phyloP scores from a whole-genome alignment of 2,113 vertebrate genomes.

The Tapirus terrestris region DNA sequence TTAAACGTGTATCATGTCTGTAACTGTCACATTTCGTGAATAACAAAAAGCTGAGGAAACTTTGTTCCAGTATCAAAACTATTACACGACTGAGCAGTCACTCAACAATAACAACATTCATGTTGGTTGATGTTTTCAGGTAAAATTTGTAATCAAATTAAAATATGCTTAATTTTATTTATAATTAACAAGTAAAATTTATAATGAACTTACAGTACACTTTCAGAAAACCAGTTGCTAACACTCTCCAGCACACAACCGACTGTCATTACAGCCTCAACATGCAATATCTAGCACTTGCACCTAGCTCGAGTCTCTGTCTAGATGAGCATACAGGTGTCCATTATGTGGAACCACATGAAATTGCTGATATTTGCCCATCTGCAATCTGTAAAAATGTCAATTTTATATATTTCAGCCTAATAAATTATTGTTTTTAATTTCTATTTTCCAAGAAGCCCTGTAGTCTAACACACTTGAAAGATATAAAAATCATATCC shows the following conservation, averaged over 20 bases:
- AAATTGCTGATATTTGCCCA: constrained; percentile 11
- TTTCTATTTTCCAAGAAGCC: constrained; percentile 11
- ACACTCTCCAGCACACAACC: neutral
- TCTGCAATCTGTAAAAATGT: neutral
- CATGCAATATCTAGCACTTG: neutral
- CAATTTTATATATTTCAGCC: neutral
- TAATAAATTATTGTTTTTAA: neutral
- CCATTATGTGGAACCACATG: neutral
- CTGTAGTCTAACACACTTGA: neutral
- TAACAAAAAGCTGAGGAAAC: neutral
- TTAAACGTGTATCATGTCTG: neutral
- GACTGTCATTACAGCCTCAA: neutral
- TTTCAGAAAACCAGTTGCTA: constrained; percentile 27
- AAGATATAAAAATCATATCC: neutral
- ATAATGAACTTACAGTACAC: neutral
- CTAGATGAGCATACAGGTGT: neutral
- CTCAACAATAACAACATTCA: neutral
- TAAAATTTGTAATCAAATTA: constrained; percentile 22
- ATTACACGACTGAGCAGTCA: neutral
- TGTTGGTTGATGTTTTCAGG: neutral
- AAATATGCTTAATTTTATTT: neutral
- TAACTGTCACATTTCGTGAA: neutral
- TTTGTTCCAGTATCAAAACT: neutral
- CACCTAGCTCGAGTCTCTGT: neutral
- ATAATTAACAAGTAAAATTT: constrained; percentile 38